These are phyloP conservation scores for Lycocerus yunnanus DNA, from an alignment of 2,888 invertebrate genomes.

Conservation along the genomic window DNA sequence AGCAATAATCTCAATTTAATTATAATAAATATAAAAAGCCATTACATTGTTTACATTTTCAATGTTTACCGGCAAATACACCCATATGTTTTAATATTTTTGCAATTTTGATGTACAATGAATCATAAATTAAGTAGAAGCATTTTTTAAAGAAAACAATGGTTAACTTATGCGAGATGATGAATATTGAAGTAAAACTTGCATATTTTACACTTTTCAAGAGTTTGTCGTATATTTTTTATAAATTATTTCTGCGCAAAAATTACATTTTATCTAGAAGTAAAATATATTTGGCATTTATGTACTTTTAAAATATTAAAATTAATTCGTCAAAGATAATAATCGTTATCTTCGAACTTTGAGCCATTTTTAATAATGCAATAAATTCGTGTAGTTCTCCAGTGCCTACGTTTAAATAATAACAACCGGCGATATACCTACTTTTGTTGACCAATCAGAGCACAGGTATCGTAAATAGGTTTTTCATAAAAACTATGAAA, in stretches of 20 bases:
- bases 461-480: background rate
- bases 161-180: background rate
- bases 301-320: background rate
- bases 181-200: too few species aligned
- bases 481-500: background rate
- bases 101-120: background rate
- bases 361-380: background rate
- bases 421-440: background rate
- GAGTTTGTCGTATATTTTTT: too few species aligned
- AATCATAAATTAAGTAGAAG: background rate
- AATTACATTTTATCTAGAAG: too few species aligned
- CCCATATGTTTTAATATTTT: background rate
- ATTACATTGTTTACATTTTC: background rate
- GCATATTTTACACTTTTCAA: too few species aligned
- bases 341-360: background rate
- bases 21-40: background rate
- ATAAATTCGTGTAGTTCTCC: background rate
- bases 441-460: background rate
- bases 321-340: background rate
- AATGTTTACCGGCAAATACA: background rate
- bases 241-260: too few species aligned
- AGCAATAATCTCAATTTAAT: background rate
- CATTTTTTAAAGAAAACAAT: background rate
- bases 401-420: background rate
- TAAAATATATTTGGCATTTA: background rate